Evolutionary conservation across 2,888 invertebrate genomes (phyloP), one percentile per base, ranked within the genome.

Genomic region (Schrankia costaestrigalis): DNA sequence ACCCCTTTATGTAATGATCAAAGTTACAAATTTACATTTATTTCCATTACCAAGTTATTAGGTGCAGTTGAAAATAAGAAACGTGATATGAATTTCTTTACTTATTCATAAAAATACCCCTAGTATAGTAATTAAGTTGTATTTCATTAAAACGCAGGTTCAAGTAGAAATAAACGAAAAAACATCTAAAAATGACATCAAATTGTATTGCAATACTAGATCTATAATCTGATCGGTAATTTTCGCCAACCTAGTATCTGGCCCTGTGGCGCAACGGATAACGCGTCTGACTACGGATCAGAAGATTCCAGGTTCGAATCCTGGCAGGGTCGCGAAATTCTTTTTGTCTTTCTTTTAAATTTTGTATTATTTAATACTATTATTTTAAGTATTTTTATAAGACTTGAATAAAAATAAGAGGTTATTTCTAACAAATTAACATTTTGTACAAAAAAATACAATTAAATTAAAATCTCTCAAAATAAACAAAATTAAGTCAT

Each of bases 211-310:
- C 17, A 7, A 5, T 3, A 5, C 17, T 17, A 17, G 7, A 17
- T n/a, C n/a, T 6, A 30, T 12, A 32, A 38, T 0, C 0, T 17
- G 10, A 18, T 26, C n/a, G 2, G 13, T 36, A 49, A 46, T 46
- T 61, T 61, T 17, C 24, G 4, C 0, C 0, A 0, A 0, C 0
- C 1, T 0, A 0, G 0, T 26, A 41, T 32, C 55, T 12, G 89
- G 89, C 89, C 89, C 82, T 89, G 89, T 90, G 89, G 89, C 89
- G 89, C 89, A 89, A 89, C 75, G 89, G 87, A 90, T 90, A 90
- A 90, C 90, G 90, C 90, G 90, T 90, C 90, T 90, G 90, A 90
- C 90, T 90, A 90, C 90, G 90, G 90, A 90, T 89, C 90, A 90
- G 90, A 90, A 91, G 90, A 91, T 90, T 91, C 90, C 90, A 91